These are phyloP conservation scores for Coregonus sp. DNA, from an alignment of 2,797 vertebrate genomes.

Conservation along the genomic window DNA sequence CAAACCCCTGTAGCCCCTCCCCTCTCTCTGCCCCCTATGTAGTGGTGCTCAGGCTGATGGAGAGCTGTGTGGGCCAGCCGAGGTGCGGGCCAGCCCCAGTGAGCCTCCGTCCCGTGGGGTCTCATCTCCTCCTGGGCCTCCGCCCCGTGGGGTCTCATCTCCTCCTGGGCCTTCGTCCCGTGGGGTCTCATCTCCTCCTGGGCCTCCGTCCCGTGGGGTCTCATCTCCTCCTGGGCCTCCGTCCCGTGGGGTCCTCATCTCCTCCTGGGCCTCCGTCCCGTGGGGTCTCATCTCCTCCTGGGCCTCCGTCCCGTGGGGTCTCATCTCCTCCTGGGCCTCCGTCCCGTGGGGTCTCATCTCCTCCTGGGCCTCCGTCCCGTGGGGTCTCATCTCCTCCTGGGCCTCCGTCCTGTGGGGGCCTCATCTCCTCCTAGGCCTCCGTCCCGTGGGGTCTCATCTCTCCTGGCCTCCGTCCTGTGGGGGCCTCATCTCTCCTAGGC, in stretches of 20 bases:
- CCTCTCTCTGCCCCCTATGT: slow-evolving; percentile 17
- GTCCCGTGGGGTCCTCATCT: too few relatives aligned
- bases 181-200: slow-evolving; percentile 48
- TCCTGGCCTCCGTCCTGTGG: too few relatives aligned
- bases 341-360: slow-evolving; percentile 25
- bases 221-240: too few relatives aligned
- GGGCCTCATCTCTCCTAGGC: slow-evolving; percentile 31
- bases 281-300: too few relatives aligned
- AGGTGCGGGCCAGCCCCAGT: slow-evolving; percentile 23
- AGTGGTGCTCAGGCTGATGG: slow-evolving; percentile 61
- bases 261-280: too few relatives aligned
- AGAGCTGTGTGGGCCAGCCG: slow-evolving; percentile 34
- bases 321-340: slow-evolving; percentile 39
- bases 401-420: too few relatives aligned
- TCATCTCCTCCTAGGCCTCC: too few relatives aligned
- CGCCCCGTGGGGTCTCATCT: slow-evolving; percentile 40
- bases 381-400: too few relatives aligned
- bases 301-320: too few relatives aligned
- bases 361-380: slow-evolving; percentile 45
- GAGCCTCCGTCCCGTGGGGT: too few relatives aligned
- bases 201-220: slow-evolving; percentile 19
- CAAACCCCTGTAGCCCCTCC: slow-evolving; percentile 16
- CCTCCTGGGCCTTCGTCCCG: slow-evolving; percentile 33
- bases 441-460: too few relatives aligned
- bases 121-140: slow-evolving; percentile 40